Conservation (phyloP, 2,113 vertebrate species). For the Rana temporaria region DNA sequence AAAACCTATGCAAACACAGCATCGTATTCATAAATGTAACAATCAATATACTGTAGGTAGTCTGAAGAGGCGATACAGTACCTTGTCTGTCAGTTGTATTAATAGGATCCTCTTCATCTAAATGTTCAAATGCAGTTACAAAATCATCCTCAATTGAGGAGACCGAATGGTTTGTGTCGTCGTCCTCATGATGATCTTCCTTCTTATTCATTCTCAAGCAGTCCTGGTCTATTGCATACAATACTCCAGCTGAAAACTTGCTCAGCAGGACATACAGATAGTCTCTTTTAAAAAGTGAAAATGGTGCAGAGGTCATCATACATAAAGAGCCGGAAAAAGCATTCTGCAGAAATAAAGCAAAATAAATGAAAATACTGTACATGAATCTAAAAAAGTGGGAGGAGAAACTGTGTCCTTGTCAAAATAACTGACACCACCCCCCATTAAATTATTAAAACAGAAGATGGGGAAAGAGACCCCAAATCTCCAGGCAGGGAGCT, state of each 20-base stretch:
- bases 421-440: too few relatives aligned
- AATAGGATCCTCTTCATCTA: conserved; percentile 89
- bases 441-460: too few relatives aligned
- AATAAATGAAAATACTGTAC: conserved; percentile 51
- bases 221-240: conserved; percentile 81
- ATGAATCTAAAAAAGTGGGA: too few relatives aligned
- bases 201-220: conserved; percentile 70
- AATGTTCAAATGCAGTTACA: conserved; percentile 94
- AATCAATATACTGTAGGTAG: neutral
- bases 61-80: neutral
- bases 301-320: conserved; percentile 80
- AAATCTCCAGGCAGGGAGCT: too few relatives aligned
- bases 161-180: conserved; percentile 96
- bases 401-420: too few relatives aligned
- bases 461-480: too few relatives aligned
- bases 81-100: conserved; percentile 48
- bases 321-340: conserved; percentile 81
- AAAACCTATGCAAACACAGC: too few relatives aligned
- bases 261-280: conserved; percentile 84
- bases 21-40: too few relatives aligned
- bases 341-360: conserved; percentile 65
- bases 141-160: conserved; percentile 99
- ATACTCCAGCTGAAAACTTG: conserved; percentile 86
- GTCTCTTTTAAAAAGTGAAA: conserved; percentile 75
- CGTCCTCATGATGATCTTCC: conserved; percentile 80